Conservation (phyloP, 2,888 invertebrate species). For the Pelosia muscerda region DNA sequence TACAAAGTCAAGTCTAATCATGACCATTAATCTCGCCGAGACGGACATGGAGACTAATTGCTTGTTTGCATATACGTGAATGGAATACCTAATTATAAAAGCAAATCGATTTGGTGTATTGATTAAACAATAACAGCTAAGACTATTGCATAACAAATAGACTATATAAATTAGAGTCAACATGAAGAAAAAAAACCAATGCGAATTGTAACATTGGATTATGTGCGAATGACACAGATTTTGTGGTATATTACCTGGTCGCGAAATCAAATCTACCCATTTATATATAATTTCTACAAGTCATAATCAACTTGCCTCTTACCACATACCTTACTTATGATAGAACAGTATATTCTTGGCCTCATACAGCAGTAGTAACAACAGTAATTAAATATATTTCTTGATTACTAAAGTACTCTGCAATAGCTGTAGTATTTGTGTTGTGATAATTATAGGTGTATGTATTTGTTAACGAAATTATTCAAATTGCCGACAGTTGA, state of each 20-base stretch:
- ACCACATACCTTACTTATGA: conserved; percentile 8
- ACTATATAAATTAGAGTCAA: not conserved
- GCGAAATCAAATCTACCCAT: not conserved
- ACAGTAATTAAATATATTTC: conserved; percentile 23
- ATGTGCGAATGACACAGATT: not conserved
- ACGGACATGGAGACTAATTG: conserved; percentile 36
- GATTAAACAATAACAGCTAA: not conserved
- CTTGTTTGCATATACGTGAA: conserved; percentile 36
- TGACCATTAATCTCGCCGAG: conserved; percentile 34
- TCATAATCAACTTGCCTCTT: conserved; percentile 11
- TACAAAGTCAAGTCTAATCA: conserved; percentile 24
- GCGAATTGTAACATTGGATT: not conserved
- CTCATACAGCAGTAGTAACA: conserved; percentile 13
- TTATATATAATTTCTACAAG: conserved; percentile 5
- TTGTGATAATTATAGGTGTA: conserved; percentile 9
- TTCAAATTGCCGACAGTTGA: not conserved
- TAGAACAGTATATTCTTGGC: conserved; percentile 12
- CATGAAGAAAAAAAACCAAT: not conserved
- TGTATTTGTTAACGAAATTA: conserved; percentile 12
- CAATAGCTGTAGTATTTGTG: conserved; percentile 12
- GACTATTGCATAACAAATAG: not conserved
- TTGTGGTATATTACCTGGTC: not conserved
- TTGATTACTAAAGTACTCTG: conserved; percentile 15
- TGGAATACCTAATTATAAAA: conserved; percentile 12
- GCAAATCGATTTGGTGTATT: not conserved